Evolutionary conservation across 2,888 invertebrate genomes (phyloP), one percentile per base, ranked within the genome.

Genomic region (Xestia c-nigrum): DNA sequence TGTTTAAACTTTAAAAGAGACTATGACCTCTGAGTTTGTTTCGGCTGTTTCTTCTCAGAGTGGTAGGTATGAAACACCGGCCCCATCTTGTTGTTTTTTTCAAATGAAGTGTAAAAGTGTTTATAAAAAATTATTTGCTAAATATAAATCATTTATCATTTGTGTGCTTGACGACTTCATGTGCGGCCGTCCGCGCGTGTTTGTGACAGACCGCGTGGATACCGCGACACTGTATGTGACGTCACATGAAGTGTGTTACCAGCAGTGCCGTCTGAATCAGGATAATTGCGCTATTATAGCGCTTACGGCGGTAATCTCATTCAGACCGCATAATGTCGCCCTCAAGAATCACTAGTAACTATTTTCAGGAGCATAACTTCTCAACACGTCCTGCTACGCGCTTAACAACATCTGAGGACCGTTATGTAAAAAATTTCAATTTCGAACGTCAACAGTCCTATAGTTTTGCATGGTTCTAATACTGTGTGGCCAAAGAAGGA

Each of bases 161-260:
- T 31, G 31, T 31, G 98, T 43, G 43, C 99, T 16, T 46, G 46
- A 46, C 46, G 99, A 10, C 99, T 99, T 93, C 97, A 98, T 1
- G 98, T 99, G 16, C 99, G 31, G 31, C n/a, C n/a, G n/a, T n/a
- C n/a, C n/a, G n/a, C n/a, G n/a, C n/a, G n/a, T n/a, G n/a, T n/a
- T n/a, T n/a, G n/a, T n/a, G n/a, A 31, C 31, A 1, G 31, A 2
- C 31, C 31, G 31, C 31, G 31, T 3, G 31, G 31, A 31, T 31
- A 31, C 31, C 31, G 31, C 31, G 31, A 31, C 31, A 31, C 21
- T 10, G 52, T 21, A 4, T 21, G 21, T 21, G 7, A 52, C 52
- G 21, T 21, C 52, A 52, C 52, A 21, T 52, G 21, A 52, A 52
- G 21, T 52, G 52, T 21, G 7, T 52, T 21, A 50, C 50, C 7